Conservation (phyloP, 2,888 invertebrate species). For the Microplitis deprimator region DNA sequence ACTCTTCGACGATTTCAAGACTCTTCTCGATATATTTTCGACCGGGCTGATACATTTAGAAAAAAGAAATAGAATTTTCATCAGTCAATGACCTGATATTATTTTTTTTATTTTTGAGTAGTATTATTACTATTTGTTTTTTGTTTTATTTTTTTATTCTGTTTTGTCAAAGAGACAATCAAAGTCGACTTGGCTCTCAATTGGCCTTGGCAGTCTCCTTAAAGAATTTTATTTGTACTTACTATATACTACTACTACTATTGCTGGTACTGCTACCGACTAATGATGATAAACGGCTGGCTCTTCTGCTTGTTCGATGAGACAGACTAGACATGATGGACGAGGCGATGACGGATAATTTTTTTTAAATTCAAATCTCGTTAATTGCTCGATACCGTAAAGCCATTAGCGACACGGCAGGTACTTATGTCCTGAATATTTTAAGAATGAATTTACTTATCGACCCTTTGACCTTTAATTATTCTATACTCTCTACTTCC, state of each 20-base stretch:
- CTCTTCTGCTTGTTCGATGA: conserved; percentile 10
- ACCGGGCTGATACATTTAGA: conserved; percentile 58
- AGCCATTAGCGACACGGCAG: conserved; percentile 42
- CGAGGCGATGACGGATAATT: conserved; percentile 30
- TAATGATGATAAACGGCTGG: conserved; percentile 35
- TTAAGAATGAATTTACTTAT: conserved; percentile 36
- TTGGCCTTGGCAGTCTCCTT: conserved; percentile 10
- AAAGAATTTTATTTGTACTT: conserved; percentile 20
- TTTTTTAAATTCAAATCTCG: conserved; percentile 35
- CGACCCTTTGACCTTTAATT: conserved; percentile 31
- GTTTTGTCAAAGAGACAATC: conserved; percentile 35
- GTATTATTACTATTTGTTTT: not conserved
- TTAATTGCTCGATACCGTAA: conserved; percentile 39
- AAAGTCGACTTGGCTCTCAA: conserved; percentile 6
- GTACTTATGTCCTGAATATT: conserved; percentile 41
- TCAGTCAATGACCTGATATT: conserved; percentile 39
- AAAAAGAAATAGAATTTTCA: conserved; percentile 28
- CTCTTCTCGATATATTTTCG: conserved; percentile 65
- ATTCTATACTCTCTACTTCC: conserved; percentile 4
- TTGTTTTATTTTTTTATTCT: conserved; percentile 26
- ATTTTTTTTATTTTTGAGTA: conserved; percentile 12
- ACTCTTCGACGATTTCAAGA: conserved; percentile 68
- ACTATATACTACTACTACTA: not conserved
- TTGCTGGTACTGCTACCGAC: conserved; percentile 12
- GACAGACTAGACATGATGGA: conserved; percentile 24